Evolutionary conservation across 2,888 invertebrate species (phyloP).

Genomic region (Watsonalla cultraria): DNA sequence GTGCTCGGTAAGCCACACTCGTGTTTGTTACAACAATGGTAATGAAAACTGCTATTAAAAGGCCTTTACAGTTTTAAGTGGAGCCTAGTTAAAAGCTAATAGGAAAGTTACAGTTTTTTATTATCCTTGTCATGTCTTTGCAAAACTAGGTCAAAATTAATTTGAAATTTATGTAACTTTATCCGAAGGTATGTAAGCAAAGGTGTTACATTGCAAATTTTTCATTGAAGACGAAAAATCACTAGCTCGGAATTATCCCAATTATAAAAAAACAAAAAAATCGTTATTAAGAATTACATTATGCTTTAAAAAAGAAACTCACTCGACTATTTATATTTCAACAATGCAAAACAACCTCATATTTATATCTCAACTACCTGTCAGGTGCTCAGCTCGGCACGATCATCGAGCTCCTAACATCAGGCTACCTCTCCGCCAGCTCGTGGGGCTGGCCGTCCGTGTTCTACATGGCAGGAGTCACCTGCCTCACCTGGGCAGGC

Average conservation of each 20-base stretch:
- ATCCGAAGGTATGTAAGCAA: too few species aligned
- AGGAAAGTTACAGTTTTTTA: neutral
- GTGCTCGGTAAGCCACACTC: neutral
- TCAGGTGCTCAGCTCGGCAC: slow-evolving; percentile 90
- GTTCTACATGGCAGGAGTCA: slow-evolving; percentile 85
- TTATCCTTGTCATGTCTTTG: too few species aligned
- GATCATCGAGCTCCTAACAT: slow-evolving; percentile 84
- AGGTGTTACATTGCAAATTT: too few species aligned
- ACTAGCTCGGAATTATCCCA: too few species aligned
- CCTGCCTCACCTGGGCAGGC: slow-evolving; percentile 81
- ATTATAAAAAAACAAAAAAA: too few species aligned
- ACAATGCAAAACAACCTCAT: neutral
- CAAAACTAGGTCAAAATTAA: too few species aligned
- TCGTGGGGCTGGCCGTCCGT: slow-evolving; percentile 87
- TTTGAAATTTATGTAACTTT: too few species aligned
- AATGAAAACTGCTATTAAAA: neutral
- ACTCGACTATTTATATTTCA: too few species aligned
- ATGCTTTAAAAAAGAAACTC: too few species aligned
- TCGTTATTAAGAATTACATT: too few species aligned
- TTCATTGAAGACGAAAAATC: too few species aligned
- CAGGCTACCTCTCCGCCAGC: slow-evolving; percentile 84
- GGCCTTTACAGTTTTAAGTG: neutral
- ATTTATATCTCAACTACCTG: neutral
- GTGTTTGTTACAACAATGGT: neutral
- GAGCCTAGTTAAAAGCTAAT: neutral